A percentile compares a stretch with the other conserved stretches of the same genome.
These are phyloP conservation scores for Stenichneumon culpator DNA, from an alignment of 2,888 invertebrate genomes.

Conservation along the genomic window DNA sequence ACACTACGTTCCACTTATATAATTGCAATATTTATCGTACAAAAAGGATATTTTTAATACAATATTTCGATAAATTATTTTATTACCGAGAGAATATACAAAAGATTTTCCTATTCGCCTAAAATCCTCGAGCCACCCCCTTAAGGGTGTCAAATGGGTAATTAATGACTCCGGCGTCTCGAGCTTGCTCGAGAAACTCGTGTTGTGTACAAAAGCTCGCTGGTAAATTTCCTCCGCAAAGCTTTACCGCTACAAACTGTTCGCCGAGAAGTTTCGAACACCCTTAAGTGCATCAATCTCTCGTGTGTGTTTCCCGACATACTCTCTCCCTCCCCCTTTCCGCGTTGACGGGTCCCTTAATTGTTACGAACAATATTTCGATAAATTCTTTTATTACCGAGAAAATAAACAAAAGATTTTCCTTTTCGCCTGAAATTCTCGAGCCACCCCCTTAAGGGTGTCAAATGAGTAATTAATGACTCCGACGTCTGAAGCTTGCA, in stretches of 20 bases:
- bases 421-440: not conserved
- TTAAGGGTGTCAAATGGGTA: not conserved
- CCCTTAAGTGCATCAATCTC: not conserved
- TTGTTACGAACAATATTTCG: not conserved
- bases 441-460: not conserved
- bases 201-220: not conserved
- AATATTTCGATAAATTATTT: too few species aligned
- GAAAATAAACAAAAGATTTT: too few species aligned
- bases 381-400: too few species aligned
- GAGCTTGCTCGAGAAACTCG: constrained; percentile 19
- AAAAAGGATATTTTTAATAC: too few species aligned
- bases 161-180: not conserved
- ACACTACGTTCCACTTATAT: too few species aligned
- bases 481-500: not conserved
- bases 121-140: not conserved
- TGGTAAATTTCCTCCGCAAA: constrained; percentile 5
- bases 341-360: not conserved
- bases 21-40: too few species aligned
- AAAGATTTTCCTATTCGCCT: not conserved
- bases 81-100: too few species aligned
- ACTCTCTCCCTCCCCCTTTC: not conserved
- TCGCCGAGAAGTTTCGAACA: not conserved
- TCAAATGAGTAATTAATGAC: constrained; percentile 9
- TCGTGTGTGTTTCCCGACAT: not conserved
- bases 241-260: constrained; percentile 13